Evolutionary conservation across 2,113 vertebrate species (phyloP).

Genomic region (Psittacara wagleri): DNA sequence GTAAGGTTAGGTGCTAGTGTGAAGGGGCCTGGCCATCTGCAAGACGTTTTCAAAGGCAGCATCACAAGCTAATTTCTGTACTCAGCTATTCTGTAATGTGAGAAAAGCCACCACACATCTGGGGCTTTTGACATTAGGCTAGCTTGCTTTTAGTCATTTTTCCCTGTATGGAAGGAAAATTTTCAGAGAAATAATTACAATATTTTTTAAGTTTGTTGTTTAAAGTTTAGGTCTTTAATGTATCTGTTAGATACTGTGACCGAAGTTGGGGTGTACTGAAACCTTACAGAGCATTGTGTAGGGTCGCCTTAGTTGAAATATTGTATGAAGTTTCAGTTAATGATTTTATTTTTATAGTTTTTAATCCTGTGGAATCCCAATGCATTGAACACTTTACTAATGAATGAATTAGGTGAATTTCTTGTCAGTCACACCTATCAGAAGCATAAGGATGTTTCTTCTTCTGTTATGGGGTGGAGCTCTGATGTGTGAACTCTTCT

Average conservation of each 20-base stretch:
- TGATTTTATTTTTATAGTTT: background rate
- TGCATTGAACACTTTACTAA: background rate
- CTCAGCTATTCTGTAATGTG: background rate
- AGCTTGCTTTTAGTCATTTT: background rate
- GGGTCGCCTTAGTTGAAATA: background rate
- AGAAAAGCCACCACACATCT: background rate
- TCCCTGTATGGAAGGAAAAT: background rate
- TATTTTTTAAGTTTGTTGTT: background rate
- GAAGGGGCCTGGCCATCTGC: background rate
- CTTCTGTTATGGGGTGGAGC: background rate
- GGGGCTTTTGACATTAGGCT: background rate
- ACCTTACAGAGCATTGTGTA: background rate
- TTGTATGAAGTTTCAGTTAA: background rate
- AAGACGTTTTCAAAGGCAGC: background rate
- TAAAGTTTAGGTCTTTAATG: background rate
- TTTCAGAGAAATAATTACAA: background rate
- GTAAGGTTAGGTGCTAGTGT: background rate
- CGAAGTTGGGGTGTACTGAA: background rate
- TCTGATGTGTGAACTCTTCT: background rate
- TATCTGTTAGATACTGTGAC: background rate
- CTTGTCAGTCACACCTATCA: background rate
- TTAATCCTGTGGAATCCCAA: background rate
- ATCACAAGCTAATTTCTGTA: background rate
- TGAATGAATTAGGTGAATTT: background rate
- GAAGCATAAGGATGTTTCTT: background rate